These are phyloP conservation scores for Peromyscus attwateri DNA, from an alignment of 2,797 vertebrate genomes.

Conservation along the genomic window DNA sequence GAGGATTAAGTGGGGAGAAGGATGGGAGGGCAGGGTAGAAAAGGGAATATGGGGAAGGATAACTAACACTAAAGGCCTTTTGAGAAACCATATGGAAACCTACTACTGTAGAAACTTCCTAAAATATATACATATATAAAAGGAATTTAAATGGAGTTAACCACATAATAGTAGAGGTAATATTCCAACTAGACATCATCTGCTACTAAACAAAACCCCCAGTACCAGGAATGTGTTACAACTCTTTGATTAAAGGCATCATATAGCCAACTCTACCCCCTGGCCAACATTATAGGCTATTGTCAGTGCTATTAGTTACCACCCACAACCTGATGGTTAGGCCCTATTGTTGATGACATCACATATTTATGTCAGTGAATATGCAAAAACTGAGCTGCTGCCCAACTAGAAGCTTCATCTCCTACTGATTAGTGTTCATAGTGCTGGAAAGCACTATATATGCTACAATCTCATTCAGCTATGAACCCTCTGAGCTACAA, in stretches of 20 bases:
- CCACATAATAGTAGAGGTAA: not conserved
- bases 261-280: not conserved
- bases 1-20: not conserved
- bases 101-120: not conserved
- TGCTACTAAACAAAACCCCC: not conserved
- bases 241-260: not conserved
- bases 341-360: not conserved
- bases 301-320: not conserved
- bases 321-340: not conserved
- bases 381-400: not conserved
- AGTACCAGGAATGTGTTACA: not conserved
- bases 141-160: not conserved
- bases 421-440: not conserved
- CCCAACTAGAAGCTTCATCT: not conserved
- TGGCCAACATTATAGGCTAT: not conserved
- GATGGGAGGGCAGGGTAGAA: not conserved
- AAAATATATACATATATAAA: not conserved
- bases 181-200: not conserved
- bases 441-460: not conserved
- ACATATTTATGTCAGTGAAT: not conserved
- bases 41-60: not conserved
- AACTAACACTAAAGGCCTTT: not conserved
- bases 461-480: not conserved
- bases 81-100: not conserved
- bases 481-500: not conserved